Evolutionary conservation across 2,888 invertebrate genomes (phyloP).

Genomic region (Pyrrhosoma nymphula): DNA sequence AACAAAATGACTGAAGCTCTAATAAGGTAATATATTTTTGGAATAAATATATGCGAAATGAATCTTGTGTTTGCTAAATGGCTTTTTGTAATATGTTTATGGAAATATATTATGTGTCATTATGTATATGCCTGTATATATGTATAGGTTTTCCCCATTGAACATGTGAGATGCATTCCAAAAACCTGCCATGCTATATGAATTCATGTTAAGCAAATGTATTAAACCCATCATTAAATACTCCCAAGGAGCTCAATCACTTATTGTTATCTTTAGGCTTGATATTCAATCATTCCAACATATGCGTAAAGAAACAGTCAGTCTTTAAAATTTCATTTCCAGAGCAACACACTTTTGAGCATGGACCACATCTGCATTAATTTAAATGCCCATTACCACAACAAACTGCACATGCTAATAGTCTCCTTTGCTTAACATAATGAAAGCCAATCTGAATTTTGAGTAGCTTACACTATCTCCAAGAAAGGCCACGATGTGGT

Average conservation of each 20-base stretch:
- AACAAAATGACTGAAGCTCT: conserved; percentile 75
- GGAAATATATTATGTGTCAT: too few species aligned
- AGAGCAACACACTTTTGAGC: background rate
- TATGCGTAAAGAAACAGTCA: background rate
- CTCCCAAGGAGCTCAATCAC: background rate
- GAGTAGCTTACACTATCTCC: background rate
- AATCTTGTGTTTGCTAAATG: too few species aligned
- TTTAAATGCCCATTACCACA: background rate
- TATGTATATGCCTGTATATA: too few species aligned
- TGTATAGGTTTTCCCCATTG: too few species aligned
- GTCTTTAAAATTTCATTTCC: background rate
- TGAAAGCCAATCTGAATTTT: background rate
- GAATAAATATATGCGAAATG: too few species aligned
- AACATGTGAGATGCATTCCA: too few species aligned
- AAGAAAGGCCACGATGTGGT: background rate
- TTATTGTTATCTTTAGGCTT: background rate
- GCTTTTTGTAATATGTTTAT: too few species aligned
- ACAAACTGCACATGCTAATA: background rate
- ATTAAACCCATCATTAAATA: background rate
- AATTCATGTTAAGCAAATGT: too few species aligned
- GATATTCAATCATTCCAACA: background rate
- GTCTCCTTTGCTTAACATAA: background rate
- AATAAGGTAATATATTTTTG: conserved; percentile 70
- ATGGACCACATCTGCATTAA: background rate
- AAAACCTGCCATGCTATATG: too few species aligned